Base-by-base conservation (phyloP, 2,113 vertebrate species). In the Alligator sinensis region DNA sequence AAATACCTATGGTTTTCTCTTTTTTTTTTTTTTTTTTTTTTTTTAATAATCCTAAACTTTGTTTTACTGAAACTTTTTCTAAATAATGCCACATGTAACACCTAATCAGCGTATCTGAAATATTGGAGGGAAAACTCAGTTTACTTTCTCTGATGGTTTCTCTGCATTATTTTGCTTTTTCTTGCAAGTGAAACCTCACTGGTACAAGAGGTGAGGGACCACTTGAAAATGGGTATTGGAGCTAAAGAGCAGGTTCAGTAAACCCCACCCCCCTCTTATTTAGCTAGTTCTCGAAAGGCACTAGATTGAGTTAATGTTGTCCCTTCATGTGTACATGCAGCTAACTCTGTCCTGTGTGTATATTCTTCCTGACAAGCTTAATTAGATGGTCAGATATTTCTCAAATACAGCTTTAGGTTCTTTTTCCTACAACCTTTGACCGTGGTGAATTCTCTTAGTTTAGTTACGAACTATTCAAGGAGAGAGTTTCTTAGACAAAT, bases 361-460 rank as follows among this genome's bases (percentile, higher is more conserved):
- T 6, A 0, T 74, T 57, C 77, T 1, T 82, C 72, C 4, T 5
- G 5, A 61, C 16, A 25, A 74, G 2, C 6, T 86, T 63, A 0
- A 11, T 34, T 86, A 63, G 6, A 34, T 68, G 59, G 47, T 9
- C 47, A 47, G 47, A 3, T 27, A 1, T 59, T 75, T 24, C 47
- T 68, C 4, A 3, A 6, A 6, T 4, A 5, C 16, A 17, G 1
- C 14, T 17, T 80, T 62, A 30, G 1, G 9, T 9, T 81, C 54
- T 4, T 21, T n/a, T 62, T 76, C 47, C 13, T 66, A 0, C 5
- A 2, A 5, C 55, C 64, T 55, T 38, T 27, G 77, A 0, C 11
- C 88, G 30, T 24, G 74, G 55, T 0, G 54, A 64, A 60, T 54
- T 75, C 7, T 79, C 10, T 21, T 62, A n/a, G 77, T 74, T 74